phyloP scores from a whole-genome alignment of 2,113 vertebrate species.

The Pelmatolapia mariae region DNA sequence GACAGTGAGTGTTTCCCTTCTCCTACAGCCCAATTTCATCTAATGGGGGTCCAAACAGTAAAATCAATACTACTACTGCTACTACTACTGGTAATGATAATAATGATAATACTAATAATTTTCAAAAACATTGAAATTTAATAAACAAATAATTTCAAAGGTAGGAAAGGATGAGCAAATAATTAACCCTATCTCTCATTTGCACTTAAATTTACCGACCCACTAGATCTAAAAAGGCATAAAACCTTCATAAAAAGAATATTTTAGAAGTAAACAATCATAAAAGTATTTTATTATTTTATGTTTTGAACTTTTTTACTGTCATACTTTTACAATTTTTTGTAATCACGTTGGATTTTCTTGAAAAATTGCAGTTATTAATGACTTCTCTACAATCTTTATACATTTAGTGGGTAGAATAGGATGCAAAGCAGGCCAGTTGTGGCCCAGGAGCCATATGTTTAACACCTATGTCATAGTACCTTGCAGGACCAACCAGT shows the following conservation, averaged over 20 bases:
- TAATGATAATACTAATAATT: background rate
- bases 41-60: background rate
- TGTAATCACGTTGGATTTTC: background rate
- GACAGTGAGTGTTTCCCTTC: conserved; percentile 75
- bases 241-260: background rate
- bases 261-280: background rate
- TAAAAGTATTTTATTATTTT: background rate
- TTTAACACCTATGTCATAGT: background rate
- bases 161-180: background rate
- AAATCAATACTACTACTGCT: background rate
- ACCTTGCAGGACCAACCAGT: background rate
- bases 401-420: background rate
- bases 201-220: background rate
- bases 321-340: background rate
- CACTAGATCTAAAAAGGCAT: background rate
- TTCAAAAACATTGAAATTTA: background rate
- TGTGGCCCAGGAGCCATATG: background rate
- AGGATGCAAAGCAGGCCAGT: background rate
- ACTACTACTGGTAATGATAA: background rate
- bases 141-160: background rate
- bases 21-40: background rate
- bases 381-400: background rate
- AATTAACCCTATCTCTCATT: background rate
- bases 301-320: background rate
- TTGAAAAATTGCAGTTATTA: background rate